Conservation (phyloP, 2,113 vertebrate genomes). For the Apeltes quadracus region DNA sequence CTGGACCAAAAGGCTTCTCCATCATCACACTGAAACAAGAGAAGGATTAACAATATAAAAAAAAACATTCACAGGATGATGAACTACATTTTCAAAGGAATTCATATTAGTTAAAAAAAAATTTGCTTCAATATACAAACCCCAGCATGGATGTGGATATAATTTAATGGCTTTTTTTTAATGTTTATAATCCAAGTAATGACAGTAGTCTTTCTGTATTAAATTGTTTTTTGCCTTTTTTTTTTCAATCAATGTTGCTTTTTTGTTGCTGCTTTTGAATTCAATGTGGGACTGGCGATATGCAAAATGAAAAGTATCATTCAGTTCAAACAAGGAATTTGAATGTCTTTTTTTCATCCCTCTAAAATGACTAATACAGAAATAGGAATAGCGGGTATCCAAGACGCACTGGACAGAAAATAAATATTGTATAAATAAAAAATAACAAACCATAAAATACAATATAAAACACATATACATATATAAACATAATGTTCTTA, state of each 20-base stretch:
- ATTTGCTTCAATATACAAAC: neutral
- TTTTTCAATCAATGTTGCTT: slow-evolving; percentile 72
- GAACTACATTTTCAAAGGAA: no score
- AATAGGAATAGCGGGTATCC: no score
- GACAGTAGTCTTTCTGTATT: slow-evolving; percentile 38
- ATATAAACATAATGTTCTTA: neutral
- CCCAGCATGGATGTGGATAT: neutral
- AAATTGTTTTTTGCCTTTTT: no score
- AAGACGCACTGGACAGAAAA: no score
- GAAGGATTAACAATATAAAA: neutral
- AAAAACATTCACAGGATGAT: no score
- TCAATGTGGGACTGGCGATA: slow-evolving; percentile 61
- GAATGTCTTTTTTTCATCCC: no score
- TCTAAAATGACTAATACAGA: neutral
- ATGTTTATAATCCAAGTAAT: slow-evolving; percentile 45
- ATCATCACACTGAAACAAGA: slow-evolving; percentile 68
- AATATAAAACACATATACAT: no score
- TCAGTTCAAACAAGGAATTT: neutral
- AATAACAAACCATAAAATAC: neutral
- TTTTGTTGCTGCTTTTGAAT: slow-evolving; percentile 62
- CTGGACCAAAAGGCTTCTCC: slow-evolving; percentile 48
- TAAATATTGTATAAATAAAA: no score
- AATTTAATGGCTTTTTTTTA: slow-evolving; percentile 14
- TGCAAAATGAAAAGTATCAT: slow-evolving; percentile 20
- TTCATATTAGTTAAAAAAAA: no score